Conservation (phyloP, 2,113 vertebrate genomes). For the Ascaphus truei region DNA sequence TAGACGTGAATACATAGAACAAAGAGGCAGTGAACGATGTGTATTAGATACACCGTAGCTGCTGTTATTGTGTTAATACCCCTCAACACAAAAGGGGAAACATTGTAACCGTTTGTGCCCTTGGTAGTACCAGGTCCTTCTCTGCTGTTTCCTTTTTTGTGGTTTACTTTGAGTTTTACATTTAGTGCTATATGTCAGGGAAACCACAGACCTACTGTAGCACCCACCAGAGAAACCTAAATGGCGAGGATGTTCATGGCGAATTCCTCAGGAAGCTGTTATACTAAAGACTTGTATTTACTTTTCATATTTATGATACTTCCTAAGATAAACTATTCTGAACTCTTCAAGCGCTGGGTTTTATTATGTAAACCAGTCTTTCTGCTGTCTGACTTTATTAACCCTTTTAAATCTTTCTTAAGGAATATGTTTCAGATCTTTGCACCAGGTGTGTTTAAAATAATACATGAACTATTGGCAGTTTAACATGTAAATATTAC, state of each 20-base stretch:
- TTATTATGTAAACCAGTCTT: background rate
- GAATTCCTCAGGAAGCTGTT: slow-evolving; percentile 2
- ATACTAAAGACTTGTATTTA: slow-evolving; percentile 6
- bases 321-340: slow-evolving; percentile 9
- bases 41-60: too few relatives aligned
- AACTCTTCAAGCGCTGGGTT: background rate
- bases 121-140: too few relatives aligned
- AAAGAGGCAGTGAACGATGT: too few relatives aligned
- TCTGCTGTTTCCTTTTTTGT: background rate
- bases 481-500: too few relatives aligned
- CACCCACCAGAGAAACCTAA: background rate
- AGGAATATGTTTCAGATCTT: background rate
- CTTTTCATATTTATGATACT: slow-evolving; percentile 12
- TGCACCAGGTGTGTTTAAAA: too few relatives aligned
- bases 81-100: too few relatives aligned
- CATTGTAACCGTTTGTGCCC: too few relatives aligned
- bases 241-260: background rate
- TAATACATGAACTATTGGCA: too few relatives aligned
- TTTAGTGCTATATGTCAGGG: too few relatives aligned
- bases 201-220: background rate
- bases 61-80: too few relatives aligned
- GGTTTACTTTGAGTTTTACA: background rate
- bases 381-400: background rate
- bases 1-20: too few relatives aligned
- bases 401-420: background rate